Percentiles rank a stretch among this genome's conserved stretches.
These are phyloP conservation scores for Ammodramus savannarum DNA, from an alignment of 2,113 vertebrate species.

Conservation along the genomic window DNA sequence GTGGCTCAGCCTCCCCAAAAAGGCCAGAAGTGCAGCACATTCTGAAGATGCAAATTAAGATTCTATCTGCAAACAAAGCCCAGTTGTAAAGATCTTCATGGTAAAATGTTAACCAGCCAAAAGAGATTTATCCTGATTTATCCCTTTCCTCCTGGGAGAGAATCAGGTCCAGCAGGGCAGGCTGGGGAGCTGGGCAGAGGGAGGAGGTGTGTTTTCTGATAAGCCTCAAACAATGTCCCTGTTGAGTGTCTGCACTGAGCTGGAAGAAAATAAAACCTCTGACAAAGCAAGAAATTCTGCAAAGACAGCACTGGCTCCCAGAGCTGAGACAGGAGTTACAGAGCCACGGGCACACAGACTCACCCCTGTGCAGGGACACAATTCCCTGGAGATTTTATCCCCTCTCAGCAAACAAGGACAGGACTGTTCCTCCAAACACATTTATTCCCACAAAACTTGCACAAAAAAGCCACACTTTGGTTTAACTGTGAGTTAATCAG, in stretches of 20 bases:
- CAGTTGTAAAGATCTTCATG: background rate
- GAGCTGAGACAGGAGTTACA: background rate
- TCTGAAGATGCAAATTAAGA: background rate
- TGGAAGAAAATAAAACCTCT: conserved; percentile 18
- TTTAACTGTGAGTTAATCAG: background rate
- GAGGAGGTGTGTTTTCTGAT: conserved; percentile 5
- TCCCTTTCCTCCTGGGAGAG: background rate
- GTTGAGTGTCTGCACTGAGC: background rate
- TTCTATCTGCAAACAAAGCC: background rate
- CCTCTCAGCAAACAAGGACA: background rate
- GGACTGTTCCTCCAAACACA: background rate
- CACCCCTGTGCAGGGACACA: background rate
- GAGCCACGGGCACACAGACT: background rate
- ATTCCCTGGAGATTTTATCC: background rate
- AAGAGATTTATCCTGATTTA: background rate
- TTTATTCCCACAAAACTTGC: background rate
- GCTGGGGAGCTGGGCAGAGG: background rate
- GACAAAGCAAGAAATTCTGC: conserved; percentile 57
- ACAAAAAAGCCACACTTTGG: background rate
- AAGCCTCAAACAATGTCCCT: conserved; percentile 43
- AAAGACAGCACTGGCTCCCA: background rate
- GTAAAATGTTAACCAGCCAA: background rate
- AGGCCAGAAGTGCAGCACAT: background rate
- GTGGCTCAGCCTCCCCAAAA: background rate
- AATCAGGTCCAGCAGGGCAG: background rate